Evolutionary conservation across 2,113 vertebrate species (phyloP), one percentile per base, ranked within the genome.

Genomic region (Entomyzon cyanotis): DNA sequence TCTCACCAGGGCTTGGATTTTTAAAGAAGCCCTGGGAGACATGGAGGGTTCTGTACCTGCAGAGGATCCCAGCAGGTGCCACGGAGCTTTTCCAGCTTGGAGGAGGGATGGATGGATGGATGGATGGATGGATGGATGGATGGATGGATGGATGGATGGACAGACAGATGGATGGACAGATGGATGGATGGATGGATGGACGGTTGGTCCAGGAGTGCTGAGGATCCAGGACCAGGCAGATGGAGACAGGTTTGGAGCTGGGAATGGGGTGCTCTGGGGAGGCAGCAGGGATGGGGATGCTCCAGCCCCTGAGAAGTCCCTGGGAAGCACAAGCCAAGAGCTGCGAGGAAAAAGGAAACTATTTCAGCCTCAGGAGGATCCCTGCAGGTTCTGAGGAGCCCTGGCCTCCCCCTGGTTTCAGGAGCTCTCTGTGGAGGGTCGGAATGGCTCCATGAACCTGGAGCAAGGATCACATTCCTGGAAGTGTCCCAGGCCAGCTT

Each of bases 1-100:
- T 69, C 93, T 93, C 59, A 30, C 68, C 25, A 31, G 47, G 56
- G 68, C 52, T 95, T 49, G 82, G 87, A 69, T 89, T 95, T 94
- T 93, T 92, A 89, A 95, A 96, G 80, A 91, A 70, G 47, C 30
- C 9, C 50, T 59, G 49, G 74, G 18, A 46, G 73, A 35, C 15
- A 3, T 37, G 8, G 68, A 75, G 73, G 44, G 21, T 90, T 88
- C 71, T 12, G 10, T 53, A 94, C 87, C 73, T 74, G 85, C 75
- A 13, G 85, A 83, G 63, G 47, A 39, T 89, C 86, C 87, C 87
- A 41, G 65, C 53, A 86, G 78, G 70, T 42, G 27, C 59, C 28
- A 4, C 0, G 20, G 75, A 90, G 60, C 20, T 89, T 81, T 86
- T 46, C 70, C 82, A 84, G 11, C 42, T 8, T 15, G 67, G 87